Evolutionary conservation across 2,888 invertebrate species (phyloP).

Genomic region (Antheraea yamamai): DNA sequence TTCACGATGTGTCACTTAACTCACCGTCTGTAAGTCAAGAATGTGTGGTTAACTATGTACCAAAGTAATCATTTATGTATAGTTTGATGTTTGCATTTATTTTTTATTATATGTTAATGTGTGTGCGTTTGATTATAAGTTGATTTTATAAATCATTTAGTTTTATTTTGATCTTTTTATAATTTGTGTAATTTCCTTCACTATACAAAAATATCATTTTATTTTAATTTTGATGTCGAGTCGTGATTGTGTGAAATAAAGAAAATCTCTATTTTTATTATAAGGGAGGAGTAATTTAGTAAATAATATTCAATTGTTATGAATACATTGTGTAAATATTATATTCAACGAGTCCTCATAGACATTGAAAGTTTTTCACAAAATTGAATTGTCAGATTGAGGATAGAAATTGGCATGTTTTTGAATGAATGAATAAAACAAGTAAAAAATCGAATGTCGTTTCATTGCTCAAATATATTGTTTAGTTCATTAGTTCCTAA

Average conservation of each 20-base stretch:
- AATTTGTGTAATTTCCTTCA: not conserved
- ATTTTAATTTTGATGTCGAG: not conserved
- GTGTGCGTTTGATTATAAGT: not conserved
- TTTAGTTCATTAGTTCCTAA: not conserved
- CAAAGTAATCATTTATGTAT: conserved; percentile 17
- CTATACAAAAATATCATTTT: not conserved
- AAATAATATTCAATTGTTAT: conserved; percentile 6
- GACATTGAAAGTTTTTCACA: conserved; percentile 36
- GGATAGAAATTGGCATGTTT: conserved; percentile 55
- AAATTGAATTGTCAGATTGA: conserved; percentile 61
- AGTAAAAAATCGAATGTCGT: not conserved
- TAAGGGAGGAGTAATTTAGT: conserved; percentile 8
- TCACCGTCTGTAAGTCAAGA: conserved; percentile 7
- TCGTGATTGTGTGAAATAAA: not conserved
- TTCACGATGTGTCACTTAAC: conserved; percentile 6
- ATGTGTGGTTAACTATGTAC: conserved; percentile 18
- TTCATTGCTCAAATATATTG: not conserved
- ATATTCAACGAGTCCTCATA: not conserved
- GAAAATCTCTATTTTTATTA: conserved; percentile 13
- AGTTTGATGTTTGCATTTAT: conserved; percentile 14
- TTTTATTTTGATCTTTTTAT: not conserved
- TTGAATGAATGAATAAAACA: conserved; percentile 66
- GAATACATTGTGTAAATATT: conserved; percentile 10
- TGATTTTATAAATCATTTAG: not conserved
- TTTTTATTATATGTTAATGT: not conserved